Evolutionary conservation across 2,113 vertebrate genomes (phyloP).

Genomic region (Psettodes erumei): DNA sequence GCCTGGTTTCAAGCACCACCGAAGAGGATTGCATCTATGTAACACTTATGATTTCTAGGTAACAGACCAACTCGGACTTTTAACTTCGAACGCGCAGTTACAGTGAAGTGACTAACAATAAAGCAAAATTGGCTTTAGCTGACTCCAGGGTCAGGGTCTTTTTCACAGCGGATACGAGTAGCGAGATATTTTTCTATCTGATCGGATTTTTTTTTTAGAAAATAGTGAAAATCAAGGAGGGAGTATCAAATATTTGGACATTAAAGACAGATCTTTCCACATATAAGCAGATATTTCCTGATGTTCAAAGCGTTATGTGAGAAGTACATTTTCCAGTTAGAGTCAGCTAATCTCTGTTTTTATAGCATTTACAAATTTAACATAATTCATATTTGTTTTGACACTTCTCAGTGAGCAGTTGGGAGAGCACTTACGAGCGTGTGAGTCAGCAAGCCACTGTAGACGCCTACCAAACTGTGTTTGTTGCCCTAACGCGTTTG

Average conservation of each 20-base stretch:
- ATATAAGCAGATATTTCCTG: background rate
- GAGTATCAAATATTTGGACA: background rate
- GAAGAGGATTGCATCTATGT: conserved; percentile 33
- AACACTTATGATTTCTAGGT: conserved; percentile 42
- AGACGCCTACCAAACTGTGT: no score
- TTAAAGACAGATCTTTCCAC: background rate
- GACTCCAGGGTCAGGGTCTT: background rate
- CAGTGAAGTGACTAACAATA: background rate
- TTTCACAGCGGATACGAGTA: background rate
- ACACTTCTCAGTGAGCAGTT: background rate
- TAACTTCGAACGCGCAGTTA: conserved; percentile 6
- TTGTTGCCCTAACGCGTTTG: background rate
- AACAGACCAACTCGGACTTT: conserved; percentile 30
- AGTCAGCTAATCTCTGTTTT: background rate
- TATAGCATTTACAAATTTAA: background rate
- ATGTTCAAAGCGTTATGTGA: background rate
- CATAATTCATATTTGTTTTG: background rate
- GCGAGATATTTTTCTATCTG: background rate
- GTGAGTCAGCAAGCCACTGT: background rate
- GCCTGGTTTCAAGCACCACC: conserved; percentile 67
- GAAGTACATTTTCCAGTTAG: background rate
- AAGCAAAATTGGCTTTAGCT: background rate
- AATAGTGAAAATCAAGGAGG: background rate
- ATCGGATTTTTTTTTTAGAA: background rate
- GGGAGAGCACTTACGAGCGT: background rate